Percentiles rank a stretch among this genome's conserved stretches.
Evolutionary conservation across 1,140 invertebrate genomes (phyloP).

Genomic region (Lysiphlebus fabarum): DNA sequence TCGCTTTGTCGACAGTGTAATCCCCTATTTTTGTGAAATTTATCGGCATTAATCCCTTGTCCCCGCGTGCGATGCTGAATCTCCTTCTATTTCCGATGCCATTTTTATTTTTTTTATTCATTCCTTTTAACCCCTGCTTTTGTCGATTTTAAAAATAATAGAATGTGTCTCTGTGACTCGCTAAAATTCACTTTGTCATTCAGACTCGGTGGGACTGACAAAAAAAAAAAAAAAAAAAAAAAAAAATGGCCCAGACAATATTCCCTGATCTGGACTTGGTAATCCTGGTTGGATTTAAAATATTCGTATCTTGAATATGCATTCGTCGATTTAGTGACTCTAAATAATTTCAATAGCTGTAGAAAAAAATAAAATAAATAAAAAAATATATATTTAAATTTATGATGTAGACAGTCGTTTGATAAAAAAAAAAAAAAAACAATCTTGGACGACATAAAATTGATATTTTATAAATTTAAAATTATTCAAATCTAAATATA

Average conservation of each 20-base stretch:
- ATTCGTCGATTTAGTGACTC: constrained; percentile 39
- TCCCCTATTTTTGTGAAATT: constrained; percentile 57
- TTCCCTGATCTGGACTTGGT: constrained; percentile 16
- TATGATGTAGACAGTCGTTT: background rate
- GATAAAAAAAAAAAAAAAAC: background rate
- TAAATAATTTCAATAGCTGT: background rate
- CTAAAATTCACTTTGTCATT: constrained; percentile 16
- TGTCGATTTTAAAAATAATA: constrained; percentile 50
- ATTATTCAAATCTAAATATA: too few species aligned
- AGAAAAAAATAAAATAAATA: constrained; percentile 1
- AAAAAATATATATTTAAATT: background rate
- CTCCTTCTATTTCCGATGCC: constrained; percentile 21
- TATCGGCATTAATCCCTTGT: constrained; percentile 56
- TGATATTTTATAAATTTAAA: too few species aligned
- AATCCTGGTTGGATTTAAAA: constrained; percentile 52
- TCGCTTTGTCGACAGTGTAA: constrained; percentile 53
- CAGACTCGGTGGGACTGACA: background rate
- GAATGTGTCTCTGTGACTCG: constrained; percentile 29
- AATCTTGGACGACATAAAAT: background rate
- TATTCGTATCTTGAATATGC: constrained; percentile 48
- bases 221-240: constrained; percentile 3
- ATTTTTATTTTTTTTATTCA: constrained; percentile 26
- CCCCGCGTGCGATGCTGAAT: constrained; percentile 22
- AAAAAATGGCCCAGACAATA: constrained; percentile 4
- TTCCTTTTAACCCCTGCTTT: constrained; percentile 20